Evolutionary conservation across 2,888 invertebrate genomes (phyloP), one percentile per base, ranked within the genome.

Genomic region (Alcis repandata): DNA sequence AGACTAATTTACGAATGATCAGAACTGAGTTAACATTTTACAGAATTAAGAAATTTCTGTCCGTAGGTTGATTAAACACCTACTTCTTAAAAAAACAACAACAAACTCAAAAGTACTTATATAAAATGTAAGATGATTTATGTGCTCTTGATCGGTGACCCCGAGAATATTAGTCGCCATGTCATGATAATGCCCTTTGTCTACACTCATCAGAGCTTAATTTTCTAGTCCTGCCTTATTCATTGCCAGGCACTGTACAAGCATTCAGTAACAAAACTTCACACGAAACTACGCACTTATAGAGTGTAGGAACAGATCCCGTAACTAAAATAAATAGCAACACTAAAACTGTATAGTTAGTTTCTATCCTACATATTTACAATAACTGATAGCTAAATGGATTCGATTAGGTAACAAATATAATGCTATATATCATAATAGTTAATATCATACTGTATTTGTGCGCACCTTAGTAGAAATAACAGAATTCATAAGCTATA

Each of bases 291-390:
- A 62, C 19, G 57, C 56, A 60, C 46, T 38, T 49, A 54, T 63
- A 67, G 67, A 67, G 45, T 69, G 63, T 69, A 68, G 69, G 62
- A 69, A 72, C 66, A 67, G 52, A 63, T 63, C 63, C 56, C 60
- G 66, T 49, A 36, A 61, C 17, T 58, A 66, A 59, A 59, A 67
- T 63, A 63, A 63, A 67, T 67, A 63, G 59, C 67, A 71, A 71
- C 71, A 67, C 63, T 63, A 49, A 61, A 63, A 68, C 57, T 63
- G 54, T 63, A 61, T 33, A 57, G 6, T 27, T 27, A 27, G 27
- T 27, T 27, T 4, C 38, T 53, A 41, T 33, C 33, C 57, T 67
- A 67, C 45, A 59, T 52, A 67, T 67, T 52, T 67, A 63, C 51
- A 59, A 38, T 53, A 57, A 63, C 38, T 22, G 59, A 61, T 59